Evolutionary conservation across 1,140 invertebrate species (phyloP), one percentile per base, ranked within the genome.

Genomic region (Lepidotrigona ventralis): DNA sequence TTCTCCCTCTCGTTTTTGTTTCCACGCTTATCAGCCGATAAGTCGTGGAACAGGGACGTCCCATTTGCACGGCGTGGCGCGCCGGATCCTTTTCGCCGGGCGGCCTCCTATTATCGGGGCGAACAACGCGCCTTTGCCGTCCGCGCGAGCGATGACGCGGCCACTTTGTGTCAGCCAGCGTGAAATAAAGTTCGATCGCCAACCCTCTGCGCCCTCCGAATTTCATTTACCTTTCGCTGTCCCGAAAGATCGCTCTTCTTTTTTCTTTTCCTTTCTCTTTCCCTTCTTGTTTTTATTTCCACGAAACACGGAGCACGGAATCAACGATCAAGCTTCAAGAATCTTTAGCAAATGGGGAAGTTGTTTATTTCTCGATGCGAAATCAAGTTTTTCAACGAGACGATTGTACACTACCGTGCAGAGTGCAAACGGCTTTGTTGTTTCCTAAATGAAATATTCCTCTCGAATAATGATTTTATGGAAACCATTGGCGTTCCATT

Each of bases 21-120:
- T 60, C 71, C 56, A n/a, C 51, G 70, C 70, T 84, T 84, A 84
- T 84, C 78, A 75, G 64, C 72, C 78, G 83, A 84, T 84, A 84
- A 84, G 60, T 80, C 77, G 77, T 12, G n/a, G 68, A 84, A 79
- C 82, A 84, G n/a, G 64, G 51, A 84, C 82, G 82, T 78, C 69
- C 82, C 82, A 80, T 84, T 84, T 84, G 60, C 68, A 29, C 69
- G 58, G 60, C 15, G 19, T 19, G 64, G 63, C 63, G n/a, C 63
- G 63, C n/a, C 15, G 29, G 63, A 68, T 71, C 74, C 75, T 79
- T 83, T 72, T 79, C 82, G 53, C 26, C 39, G 46, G 39, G 54
- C 74, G 17, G 74, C 39, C 66, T 63, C 26, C 66, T 63, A 83
- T 83, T 70, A 83, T 79, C 75, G 39, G 39, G n/a, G 8, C n/a